Conservation (phyloP, 23 tunicate species). For the Trididemnum clinides region DNA sequence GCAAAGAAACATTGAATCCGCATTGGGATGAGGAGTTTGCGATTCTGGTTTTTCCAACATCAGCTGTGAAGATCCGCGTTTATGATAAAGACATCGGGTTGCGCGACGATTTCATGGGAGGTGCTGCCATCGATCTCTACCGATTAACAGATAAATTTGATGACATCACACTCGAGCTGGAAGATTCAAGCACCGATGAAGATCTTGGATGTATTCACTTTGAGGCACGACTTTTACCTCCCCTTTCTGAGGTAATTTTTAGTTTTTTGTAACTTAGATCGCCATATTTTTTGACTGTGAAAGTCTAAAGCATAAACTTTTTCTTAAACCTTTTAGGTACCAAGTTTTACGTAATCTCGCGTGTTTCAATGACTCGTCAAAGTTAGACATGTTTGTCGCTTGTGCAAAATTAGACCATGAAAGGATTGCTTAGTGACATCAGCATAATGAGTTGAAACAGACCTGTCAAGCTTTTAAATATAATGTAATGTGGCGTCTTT, state of each 20-base stretch:
- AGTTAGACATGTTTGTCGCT: no score
- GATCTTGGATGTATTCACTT: slow-evolving; percentile 64
- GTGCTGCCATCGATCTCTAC: slow-evolving; percentile 9
- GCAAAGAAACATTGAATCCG: slow-evolving; percentile 68
- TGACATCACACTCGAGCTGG: slow-evolving; percentile 43
- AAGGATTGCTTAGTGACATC: no score
- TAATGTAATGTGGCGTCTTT: no score
- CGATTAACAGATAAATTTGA: slow-evolving; percentile 6
- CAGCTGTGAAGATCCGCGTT: slow-evolving; percentile 33
- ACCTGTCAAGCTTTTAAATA: no score
- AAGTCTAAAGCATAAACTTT: no score
- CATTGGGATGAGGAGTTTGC: slow-evolving; percentile 74
- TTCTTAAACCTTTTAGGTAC: no score
- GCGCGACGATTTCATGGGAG: slow-evolving; percentile 73
- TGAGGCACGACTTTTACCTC: neutral
- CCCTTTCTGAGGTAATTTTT: neutral
- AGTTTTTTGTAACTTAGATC: no score
- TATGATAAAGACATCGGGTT: slow-evolving; percentile 59
- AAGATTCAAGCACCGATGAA: slow-evolving; percentile 41
- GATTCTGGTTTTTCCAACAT: neutral
- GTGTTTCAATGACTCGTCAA: no score
- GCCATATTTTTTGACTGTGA: no score
- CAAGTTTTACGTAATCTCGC: no score
- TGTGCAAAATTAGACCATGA: no score
- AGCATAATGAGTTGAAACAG: no score